Evolutionary conservation across 2,888 invertebrate genomes (phyloP), one percentile per base, ranked within the genome.

Genomic region (Acleris emargana): DNA sequence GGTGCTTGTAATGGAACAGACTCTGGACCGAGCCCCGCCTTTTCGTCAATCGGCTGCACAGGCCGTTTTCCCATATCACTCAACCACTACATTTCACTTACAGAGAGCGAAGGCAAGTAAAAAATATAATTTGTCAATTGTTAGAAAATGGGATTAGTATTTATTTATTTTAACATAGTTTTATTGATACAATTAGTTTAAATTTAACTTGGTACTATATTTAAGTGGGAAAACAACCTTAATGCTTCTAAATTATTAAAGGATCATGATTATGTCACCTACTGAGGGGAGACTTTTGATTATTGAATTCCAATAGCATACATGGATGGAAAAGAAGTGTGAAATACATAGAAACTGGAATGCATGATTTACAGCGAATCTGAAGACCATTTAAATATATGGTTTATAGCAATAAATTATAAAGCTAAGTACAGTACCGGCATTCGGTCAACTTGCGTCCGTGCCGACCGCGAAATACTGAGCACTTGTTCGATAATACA

Each of bases 61-160:
- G 59, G 54, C 59, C 47, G 58, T 59, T 64, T 60, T 54, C 59
- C 59, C 59, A 58, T 45, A 45, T 32, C 50, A 60, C 43, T 50
- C 55, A 64, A 50, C 43, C 59, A 54, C 53, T 43, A 64, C 43
- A 28, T 18, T 43, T 55, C 22, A 54, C 49, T 52, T 58, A 55
- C 58, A 64, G 64, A 64, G 64, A 64, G 64, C 64, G 28, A 50
- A 59, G 55, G 64, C 64, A 64, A 64, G 64, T 45, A 25, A 25
- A 53, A 57, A 45, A 25, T 49, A 49, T 49, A 49, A 17, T 18
- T 20, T 18, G 16, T 1, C n/a, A 49, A 49, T 20, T 49, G 17
- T 11, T 18, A 11, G 17, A 47, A 17, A 47, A 18, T n/a, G 47
- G 47, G 47, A 16, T 47, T 47, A 47, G 17, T 47, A n/a, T 18